phyloP scores from a whole-genome alignment of 2,797 vertebrate genomes.

The Trematomus bernacchii region DNA sequence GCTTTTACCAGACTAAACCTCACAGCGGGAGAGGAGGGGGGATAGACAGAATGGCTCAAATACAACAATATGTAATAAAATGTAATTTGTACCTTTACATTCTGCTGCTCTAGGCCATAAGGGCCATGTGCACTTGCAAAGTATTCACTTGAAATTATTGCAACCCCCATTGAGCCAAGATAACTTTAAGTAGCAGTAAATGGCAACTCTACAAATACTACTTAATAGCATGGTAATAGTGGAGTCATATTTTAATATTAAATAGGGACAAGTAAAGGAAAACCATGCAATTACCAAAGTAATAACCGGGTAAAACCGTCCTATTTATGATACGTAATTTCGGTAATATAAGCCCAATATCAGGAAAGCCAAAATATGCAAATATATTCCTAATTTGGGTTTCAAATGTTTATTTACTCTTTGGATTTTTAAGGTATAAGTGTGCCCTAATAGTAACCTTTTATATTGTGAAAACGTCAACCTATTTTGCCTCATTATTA shows the following conservation, averaged over 20 bases:
- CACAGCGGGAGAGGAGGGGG: slow-evolving; percentile 1
- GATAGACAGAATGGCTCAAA: slow-evolving; percentile 3
- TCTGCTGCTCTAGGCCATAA: neutral
- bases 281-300: neutral
- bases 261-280: neutral
- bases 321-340: neutral
- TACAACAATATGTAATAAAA: neutral
- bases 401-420: no score
- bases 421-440: no score
- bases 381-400: no score
- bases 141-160: neutral
- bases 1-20: slow-evolving; percentile 19
- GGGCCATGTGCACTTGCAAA: neutral
- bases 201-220: neutral
- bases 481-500: neutral
- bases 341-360: neutral
- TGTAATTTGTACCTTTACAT: slow-evolving; percentile 1
- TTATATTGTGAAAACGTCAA: neutral
- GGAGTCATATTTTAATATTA: neutral
- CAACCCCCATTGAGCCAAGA: neutral
- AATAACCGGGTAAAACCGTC: neutral
- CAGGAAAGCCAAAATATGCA: no score
- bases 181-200: neutral
- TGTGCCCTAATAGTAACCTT: neutral
- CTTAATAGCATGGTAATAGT: neutral